Evolutionary conservation across 2,888 invertebrate genomes (phyloP), one percentile per base, ranked within the genome.

Genomic region (Diarsia dahlii): DNA sequence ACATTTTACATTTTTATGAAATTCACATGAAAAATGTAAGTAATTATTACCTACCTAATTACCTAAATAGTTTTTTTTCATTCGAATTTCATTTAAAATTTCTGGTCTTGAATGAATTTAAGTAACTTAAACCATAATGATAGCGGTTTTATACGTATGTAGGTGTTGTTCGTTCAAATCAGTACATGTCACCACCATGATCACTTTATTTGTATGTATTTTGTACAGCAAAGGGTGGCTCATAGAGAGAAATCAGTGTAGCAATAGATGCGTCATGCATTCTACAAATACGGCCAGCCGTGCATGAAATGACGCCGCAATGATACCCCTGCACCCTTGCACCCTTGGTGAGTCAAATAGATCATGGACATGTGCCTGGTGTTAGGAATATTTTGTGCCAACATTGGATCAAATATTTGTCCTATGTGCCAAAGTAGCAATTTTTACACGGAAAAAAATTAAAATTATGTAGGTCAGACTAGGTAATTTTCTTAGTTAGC

Each of bases 221-320:
- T 76, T 48, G 56, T 68, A 46, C 56, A 50, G 64, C 66, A 74
- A 78, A 81, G 74, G 74, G 71, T 39, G 28, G 58, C 23, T 71
- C 60, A 71, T 71, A 76, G 34, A 82, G 73, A 82, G 70, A 70
- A 71, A 78, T 78, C 79, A 81, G 74, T 79, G 78, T 78, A 82
- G 80, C 79, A 86, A 76, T 82, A 85, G 79, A 82, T 78, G 84
- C 85, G 84, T 82, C 80, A 84, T 82, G 83, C 90, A 82, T 87
- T 92, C 86, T 87, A 86, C 93, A 94, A 94, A 95, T 93, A 94
- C 78, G 81, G 84, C 81, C 92, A 85, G 82, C 89, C 92, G 92
- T 91, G 93, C 93, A 91, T 92, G 90, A 92, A 93, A 92, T 91
- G 90, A 90, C 89, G 87, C 90, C 88, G 92, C 90, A 92, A 91